Evolutionary conservation across 2,797 vertebrate genomes (phyloP).

Genomic region (Chelonia mydas): DNA sequence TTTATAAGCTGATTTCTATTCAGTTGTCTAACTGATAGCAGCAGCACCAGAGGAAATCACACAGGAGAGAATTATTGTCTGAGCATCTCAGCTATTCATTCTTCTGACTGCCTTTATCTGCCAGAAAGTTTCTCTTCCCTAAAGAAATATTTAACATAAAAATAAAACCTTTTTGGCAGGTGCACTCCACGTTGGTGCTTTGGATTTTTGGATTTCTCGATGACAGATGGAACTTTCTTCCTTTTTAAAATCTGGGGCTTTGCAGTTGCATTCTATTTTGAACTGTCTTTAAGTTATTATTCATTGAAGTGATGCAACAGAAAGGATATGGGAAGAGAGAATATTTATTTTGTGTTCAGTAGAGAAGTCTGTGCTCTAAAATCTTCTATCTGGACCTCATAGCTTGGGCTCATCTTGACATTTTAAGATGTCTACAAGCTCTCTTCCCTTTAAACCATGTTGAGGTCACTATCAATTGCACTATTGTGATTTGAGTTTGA

Average conservation of each 20-base stretch:
- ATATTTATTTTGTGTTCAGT: neutral
- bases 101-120: constrained; percentile 68
- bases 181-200: constrained; percentile 56
- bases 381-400: neutral
- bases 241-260: constrained; percentile 58
- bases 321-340: neutral
- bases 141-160: constrained; percentile 71
- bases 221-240: constrained; percentile 69
- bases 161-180: constrained; percentile 71
- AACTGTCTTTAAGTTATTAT: constrained; percentile 56
- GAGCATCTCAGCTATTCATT: constrained; percentile 67
- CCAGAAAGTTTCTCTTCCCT: constrained; percentile 66
- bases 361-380: neutral
- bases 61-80: constrained; percentile 72
- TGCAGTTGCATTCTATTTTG: constrained; percentile 43
- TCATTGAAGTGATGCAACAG: constrained; percentile 41
- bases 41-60: constrained; percentile 70
- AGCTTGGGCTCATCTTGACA: neutral
- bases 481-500: neutral
- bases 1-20: constrained; percentile 72
- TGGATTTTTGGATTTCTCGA: constrained; percentile 61
- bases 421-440: neutral
- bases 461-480: fast-evolving
- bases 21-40: constrained; percentile 64
- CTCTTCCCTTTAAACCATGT: neutral